Evolutionary conservation across 2,797 vertebrate genomes (phyloP).

Genomic region (Macropus fuliginosus): DNA sequence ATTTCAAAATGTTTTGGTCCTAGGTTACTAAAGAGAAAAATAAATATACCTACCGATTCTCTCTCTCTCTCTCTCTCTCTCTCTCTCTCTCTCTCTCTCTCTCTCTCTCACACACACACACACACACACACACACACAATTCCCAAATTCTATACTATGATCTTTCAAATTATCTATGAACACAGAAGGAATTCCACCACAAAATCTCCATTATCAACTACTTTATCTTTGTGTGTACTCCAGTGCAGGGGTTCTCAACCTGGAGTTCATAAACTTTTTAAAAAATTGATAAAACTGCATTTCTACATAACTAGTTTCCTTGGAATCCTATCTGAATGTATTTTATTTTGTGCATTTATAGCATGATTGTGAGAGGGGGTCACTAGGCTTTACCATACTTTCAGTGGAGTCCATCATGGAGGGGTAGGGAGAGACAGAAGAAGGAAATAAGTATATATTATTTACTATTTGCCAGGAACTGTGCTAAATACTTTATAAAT

Average conservation of each 20-base stretch:
- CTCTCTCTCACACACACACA: not conserved
- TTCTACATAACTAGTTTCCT: not conserved
- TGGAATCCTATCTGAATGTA: not conserved
- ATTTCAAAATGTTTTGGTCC: constrained; percentile 13
- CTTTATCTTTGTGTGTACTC: not conserved
- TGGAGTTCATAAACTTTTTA: not conserved
- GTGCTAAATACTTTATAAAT: not conserved
- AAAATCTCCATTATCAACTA: not conserved
- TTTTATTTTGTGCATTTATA: not conserved
- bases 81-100: not conserved
- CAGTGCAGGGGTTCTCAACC: not conserved
- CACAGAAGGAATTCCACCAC: not conserved
- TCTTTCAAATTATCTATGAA: not conserved
- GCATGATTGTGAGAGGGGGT: not conserved
- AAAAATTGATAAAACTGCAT: not conserved
- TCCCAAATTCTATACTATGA: not conserved
- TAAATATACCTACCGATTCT: not conserved
- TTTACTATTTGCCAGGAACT: not conserved
- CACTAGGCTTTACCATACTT: not conserved
- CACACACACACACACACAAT: not conserved
- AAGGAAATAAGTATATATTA: not conserved
- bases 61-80: not conserved
- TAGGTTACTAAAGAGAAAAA: constrained; percentile 11
- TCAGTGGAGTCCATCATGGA: not conserved
- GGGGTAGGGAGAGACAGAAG: not conserved